Evolutionary conservation across 2,888 invertebrate genomes (phyloP), one percentile per base, ranked within the genome.

Genomic region (Rhingia campestris): DNA sequence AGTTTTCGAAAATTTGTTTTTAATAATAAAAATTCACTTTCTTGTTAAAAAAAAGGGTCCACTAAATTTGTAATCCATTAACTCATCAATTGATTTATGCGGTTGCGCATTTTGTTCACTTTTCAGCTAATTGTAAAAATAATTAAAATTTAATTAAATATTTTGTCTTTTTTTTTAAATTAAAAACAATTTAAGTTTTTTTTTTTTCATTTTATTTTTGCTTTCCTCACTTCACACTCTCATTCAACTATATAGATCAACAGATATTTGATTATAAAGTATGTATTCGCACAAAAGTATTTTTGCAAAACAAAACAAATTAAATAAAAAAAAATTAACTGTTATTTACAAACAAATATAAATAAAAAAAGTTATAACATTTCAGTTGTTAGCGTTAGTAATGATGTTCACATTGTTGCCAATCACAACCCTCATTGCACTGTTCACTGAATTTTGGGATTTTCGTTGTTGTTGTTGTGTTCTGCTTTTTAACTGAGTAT

Each of bases 401-500:
- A 22, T 41, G 56, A 39, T 70, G 63, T 56, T 63, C 77, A 37
- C 41, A 49, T 61, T 69, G 53, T 59, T 56, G 32, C 32, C 69
- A 30, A 45, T 70, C 66, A 80, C 84, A 66, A 70, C 80, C 75
- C 80, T 84, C 80, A 84, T 80, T 84, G 80, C 74, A 80, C 74
- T 75, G 84, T 67, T 84, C 69, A 75, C 79, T 80, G 80, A 80
- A 70, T 84, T 84, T 84, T 84, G 84, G 80, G 80, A 80, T 84
- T 61, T 72, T 80, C 70, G 70, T 70, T 70, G 59, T 84, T n/a
- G n/a, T 84, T 47, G 22, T 39, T 49, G 47, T 10, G 12, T 32
- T 12, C 45, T 77, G 72, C 49, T 58, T 67, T 45, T 47, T 67
- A 54, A 51, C 49, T 82, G 84, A 84, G 74, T 84, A 75, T 77